phyloP scores from a whole-genome alignment of 2,888 invertebrate genomes.

The Apotomis turbidana region DNA sequence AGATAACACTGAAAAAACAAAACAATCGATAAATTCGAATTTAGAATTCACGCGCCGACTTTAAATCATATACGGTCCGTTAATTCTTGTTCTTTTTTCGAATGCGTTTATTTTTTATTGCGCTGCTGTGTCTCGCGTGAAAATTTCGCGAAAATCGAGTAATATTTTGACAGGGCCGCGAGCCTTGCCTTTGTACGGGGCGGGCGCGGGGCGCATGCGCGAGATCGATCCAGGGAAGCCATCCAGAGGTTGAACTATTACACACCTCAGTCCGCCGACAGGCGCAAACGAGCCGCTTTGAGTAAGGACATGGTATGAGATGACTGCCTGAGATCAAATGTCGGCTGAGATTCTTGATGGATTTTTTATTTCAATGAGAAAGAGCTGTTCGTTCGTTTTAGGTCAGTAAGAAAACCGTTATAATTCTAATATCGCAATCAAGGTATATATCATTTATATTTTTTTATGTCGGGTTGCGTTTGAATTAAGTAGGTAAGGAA shows the following conservation, averaged over 20 bases:
- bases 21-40: conserved; percentile 39
- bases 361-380: neutral
- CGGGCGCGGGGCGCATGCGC: conserved; percentile 66
- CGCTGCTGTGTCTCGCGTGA: conserved; percentile 51
- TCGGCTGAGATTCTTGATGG: neutral
- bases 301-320: conserved; percentile 3
- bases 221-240: conserved; percentile 72
- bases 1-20: conserved; percentile 45
- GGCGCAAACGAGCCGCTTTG: conserved; percentile 20
- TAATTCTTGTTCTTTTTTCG: neutral
- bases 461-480: too few species aligned
- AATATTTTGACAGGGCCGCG: conserved; percentile 74
- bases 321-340: conserved; percentile 11
- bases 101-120: conserved; percentile 1
- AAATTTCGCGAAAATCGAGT: conserved; percentile 62
- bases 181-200: conserved; percentile 73
- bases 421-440: too few species aligned
- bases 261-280: conserved; percentile 28
- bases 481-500: too few species aligned
- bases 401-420: too few species aligned
- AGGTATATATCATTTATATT: too few species aligned
- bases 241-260: conserved; percentile 51
- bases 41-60: neutral
- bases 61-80: neutral
- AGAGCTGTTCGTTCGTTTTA: neutral